Conservation (phyloP, 2,797 vertebrate species). For the Propithecus deckenii region DNA sequence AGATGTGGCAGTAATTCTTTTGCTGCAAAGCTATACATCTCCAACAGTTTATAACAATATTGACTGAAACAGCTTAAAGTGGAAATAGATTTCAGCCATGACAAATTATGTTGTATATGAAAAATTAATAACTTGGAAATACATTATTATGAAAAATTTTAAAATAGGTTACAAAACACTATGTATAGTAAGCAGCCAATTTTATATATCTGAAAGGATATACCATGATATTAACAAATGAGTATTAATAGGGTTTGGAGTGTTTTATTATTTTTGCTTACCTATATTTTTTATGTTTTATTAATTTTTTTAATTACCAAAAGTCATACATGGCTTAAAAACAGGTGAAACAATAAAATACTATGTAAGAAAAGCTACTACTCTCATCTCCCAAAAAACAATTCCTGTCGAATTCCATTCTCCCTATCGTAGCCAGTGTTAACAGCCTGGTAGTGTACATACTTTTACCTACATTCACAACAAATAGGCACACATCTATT, state of each 20-base stretch:
- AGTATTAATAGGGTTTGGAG: background rate
- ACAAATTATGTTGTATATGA: background rate
- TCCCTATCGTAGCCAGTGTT: background rate
- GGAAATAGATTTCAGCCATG: background rate
- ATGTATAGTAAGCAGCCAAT: background rate
- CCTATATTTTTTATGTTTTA: background rate
- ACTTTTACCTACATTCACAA: background rate
- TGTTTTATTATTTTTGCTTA: background rate
- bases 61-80: background rate
- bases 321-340: background rate
- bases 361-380: background rate
- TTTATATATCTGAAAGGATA: conserved; percentile 19
- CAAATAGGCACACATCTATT: background rate
- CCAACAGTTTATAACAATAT: conserved; percentile 27
- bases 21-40: background rate
- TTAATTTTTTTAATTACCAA: background rate
- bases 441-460: background rate
- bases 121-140: conserved; percentile 42
- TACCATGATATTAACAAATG: background rate
- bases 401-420: background rate
- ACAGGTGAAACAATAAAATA: background rate
- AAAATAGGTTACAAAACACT: background rate
- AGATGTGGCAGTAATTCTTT: background rate
- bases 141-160: conserved; percentile 8
- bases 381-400: background rate